A percentile compares a stretch with the other conserved stretches of the same genome.
Evolutionary conservation across 2,797 vertebrate species (phyloP).

Genomic region (Amniataba percoides): DNA sequence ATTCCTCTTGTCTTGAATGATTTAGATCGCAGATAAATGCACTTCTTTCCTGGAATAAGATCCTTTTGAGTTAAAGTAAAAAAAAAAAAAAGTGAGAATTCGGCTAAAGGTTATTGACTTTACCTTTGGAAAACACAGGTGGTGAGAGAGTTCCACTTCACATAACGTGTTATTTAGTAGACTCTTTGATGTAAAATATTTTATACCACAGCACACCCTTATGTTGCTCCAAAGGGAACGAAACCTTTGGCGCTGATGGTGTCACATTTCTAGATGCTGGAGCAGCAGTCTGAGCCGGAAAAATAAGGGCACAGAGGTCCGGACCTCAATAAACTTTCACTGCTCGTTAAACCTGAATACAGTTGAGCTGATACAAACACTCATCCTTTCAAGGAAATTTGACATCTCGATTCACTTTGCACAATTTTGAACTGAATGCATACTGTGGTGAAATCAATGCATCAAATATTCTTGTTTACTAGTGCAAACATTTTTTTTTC

Average conservation of each 20-base stretch:
- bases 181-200: background rate
- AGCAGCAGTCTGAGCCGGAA: background rate
- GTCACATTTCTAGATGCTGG: background rate
- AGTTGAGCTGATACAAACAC: background rate
- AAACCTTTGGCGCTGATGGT: background rate
- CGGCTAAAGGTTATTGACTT: background rate
- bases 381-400: no score
- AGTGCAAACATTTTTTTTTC: no score
- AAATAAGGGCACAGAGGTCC: background rate
- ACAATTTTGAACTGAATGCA: no score
- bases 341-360: slow-evolving; percentile 6
- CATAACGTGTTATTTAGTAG: background rate
- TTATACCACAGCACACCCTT: background rate
- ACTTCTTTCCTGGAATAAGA: background rate
- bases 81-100: background rate
- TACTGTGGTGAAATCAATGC: no score
- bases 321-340: background rate
- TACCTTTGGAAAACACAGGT: background rate
- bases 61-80: background rate
- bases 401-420: no score
- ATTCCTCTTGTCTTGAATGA: background rate
- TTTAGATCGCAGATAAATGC: background rate
- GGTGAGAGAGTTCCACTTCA: background rate
- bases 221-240: background rate
- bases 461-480: no score